Percentiles rank a stretch among this genome's conserved stretches.
phyloP scores from a whole-genome alignment of 2,113 vertebrate genomes.

The Thamnophis sirtalis region DNA sequence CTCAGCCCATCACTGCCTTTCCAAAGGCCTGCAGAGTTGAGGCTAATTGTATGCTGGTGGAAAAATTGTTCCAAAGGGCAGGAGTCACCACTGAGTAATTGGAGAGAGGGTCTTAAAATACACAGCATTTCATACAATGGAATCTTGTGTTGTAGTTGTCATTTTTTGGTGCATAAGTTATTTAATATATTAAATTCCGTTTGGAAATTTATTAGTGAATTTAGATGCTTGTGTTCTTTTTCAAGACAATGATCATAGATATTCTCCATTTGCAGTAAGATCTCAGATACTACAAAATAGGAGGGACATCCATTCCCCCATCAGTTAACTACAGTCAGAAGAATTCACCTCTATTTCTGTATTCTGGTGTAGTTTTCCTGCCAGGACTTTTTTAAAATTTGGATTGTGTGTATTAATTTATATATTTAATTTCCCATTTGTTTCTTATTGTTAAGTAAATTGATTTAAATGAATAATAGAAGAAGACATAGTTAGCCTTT shows the following conservation, averaged over 20 bases:
- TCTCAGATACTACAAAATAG: neutral
- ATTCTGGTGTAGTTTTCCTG: neutral
- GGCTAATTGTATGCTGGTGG: neutral
- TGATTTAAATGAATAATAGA: neutral
- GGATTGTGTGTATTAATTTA: neutral
- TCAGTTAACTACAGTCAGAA: neutral
- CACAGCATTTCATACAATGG: neutral
- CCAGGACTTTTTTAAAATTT: neutral
- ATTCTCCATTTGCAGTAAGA: neutral
- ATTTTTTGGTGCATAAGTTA: neutral
- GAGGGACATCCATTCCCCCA: neutral
- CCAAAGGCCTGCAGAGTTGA: neutral
- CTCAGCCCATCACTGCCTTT: neutral
- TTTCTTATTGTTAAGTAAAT: neutral
- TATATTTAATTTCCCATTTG: neutral
- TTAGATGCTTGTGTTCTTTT: neutral
- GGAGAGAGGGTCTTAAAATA: neutral
- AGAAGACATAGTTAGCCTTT: neutral
- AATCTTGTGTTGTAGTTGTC: neutral
- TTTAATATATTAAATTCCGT: neutral
- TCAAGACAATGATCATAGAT: neutral
- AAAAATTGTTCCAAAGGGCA: neutral
- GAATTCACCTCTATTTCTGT: neutral
- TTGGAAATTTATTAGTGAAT: neutral
- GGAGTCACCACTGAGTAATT: neutral